Evolutionary conservation across 2,888 invertebrate genomes (phyloP).

Genomic region (Sericinus montela): DNA sequence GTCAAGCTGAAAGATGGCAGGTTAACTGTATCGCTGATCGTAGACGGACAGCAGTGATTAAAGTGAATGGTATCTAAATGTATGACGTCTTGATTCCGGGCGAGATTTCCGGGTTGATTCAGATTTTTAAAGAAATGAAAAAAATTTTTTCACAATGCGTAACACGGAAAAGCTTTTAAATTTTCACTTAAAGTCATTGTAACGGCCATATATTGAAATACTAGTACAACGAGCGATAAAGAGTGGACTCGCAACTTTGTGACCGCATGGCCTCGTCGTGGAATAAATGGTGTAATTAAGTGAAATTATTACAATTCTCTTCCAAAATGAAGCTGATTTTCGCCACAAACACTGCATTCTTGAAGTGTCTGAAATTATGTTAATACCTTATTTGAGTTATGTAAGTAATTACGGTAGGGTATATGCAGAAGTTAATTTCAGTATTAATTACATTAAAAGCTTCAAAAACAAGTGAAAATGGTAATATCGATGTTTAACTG

Average conservation of each 20-base stretch:
- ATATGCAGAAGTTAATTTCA: background rate
- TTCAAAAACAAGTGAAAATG: no score
- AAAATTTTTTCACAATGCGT: slow-evolving; percentile 21
- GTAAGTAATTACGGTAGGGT: slow-evolving; percentile 7
- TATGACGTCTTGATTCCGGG: no score
- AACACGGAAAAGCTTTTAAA: slow-evolving; percentile 61
- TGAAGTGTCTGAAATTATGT: slow-evolving; percentile 18
- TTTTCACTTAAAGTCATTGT: slow-evolving; percentile 57
- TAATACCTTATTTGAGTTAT: slow-evolving; percentile 17
- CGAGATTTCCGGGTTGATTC: background rate
- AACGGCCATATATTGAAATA: slow-evolving; percentile 39
- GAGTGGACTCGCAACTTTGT: slow-evolving; percentile 50
- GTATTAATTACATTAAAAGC: no score
- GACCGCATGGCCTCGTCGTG: slow-evolving; percentile 51
- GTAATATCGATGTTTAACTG: no score
- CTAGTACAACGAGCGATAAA: slow-evolving; percentile 43
- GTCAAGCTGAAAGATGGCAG: no score
- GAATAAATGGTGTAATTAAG: slow-evolving; percentile 75
- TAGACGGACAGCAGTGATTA: no score
- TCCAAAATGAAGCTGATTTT: slow-evolving; percentile 68
- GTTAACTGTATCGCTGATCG: no score
- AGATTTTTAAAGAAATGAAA: background rate
- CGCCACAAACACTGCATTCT: slow-evolving; percentile 13
- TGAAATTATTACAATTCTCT: slow-evolving; percentile 75
- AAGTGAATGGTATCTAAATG: no score